Evolutionary conservation across 2,888 invertebrate genomes (phyloP), one percentile per base, ranked within the genome.

Genomic region (Watsonalla cultraria): DNA sequence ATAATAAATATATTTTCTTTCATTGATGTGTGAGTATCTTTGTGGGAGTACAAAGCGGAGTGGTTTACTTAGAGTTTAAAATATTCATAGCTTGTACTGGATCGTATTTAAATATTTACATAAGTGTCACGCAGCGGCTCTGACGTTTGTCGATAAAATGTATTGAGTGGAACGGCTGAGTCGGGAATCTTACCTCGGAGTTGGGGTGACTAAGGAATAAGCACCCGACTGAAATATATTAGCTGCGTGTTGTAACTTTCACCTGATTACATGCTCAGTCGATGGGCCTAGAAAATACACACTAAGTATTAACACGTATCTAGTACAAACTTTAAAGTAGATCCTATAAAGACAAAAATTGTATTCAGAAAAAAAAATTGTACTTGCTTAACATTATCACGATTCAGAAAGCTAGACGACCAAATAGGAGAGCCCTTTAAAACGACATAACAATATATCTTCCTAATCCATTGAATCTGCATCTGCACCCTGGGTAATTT

Each of bases 51-150:
- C 80, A 80, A 83, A 84, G 82, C 80, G 75, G 81, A 86, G 86
- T 82, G 88, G 85, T 89, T 89, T 89, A 85, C 89, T 88, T 86
- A 78, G 83, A 86, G 80, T 87, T 91, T 91, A 91, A 91, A 90
- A 91, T 91, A 91, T 91, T 91, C 91, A 91, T 91, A 91, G 91
- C 88, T 88, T 90, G 91, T 89, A 90, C 90, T 88, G 85, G 87
- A 91, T 91, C 90, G 91, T 91, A 91, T 91, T 91, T 91, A 91
- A 91, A 91, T 91, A 91, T 91, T 91, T 91, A 90, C 91, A 91
- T 91, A 91, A 91, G 90, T 90, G 89, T 90, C 90, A 90, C 88
- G 84, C 84, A 77, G 84, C 86, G 83, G 80, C 80, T 77, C 82
- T 86, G 88, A 89, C 89, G 83, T 82, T 85, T 87, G 86, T 83